Base-by-base conservation (phyloP, 2,888 invertebrate genomes). In the Sarcophaga variegata region DNA sequence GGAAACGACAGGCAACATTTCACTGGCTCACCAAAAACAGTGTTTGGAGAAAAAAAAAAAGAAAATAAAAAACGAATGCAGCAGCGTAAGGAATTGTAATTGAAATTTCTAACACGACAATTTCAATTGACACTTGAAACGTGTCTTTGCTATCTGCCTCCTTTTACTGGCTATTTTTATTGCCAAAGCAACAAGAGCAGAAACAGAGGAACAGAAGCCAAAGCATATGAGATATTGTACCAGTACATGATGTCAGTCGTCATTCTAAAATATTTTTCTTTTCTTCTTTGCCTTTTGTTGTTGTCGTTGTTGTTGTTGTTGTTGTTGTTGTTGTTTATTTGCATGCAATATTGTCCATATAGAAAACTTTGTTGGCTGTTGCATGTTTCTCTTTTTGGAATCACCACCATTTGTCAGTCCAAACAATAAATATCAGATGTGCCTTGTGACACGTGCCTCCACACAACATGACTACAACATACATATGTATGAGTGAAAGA, bases 41-140 rank as follows among this genome's bases (percentile, higher is more conserved):
- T 54, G 12, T 54, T 54, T 54, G 37, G 8, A 37, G 25, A 22
- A 1, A 22, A 22, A 1, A 22, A 22, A 37, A 37, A 37, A 10
- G 37, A 2, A 37, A 37, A 8, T 14, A 54, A 54, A 12, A 5
- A 54, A 54, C 14, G 17, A 54, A 14, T 54, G 54, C 54, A 54
- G 54, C 17, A 17, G 17, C 54, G 54, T 54, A 54, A 54, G 54
- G 17, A 54, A 14, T 14, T 54, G 54, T 87, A 87, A 87, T 87
- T 87, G 87, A 87, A 87, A 81, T 84, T 87, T 87, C 84, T 81
- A 81, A 87, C 87, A 87, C 70, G 84, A 87, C 87, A 87, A 87
- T 87, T 87, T 87, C 87, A 87, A 87, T 87, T 87, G 87, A 84
- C 87, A 87, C 87, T 87, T 87, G 78, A 87, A 87, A 87, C 87